These are phyloP conservation scores for Nannospalax galili DNA, from an alignment of 2,113 vertebrate genomes.

Conservation along the genomic window DNA sequence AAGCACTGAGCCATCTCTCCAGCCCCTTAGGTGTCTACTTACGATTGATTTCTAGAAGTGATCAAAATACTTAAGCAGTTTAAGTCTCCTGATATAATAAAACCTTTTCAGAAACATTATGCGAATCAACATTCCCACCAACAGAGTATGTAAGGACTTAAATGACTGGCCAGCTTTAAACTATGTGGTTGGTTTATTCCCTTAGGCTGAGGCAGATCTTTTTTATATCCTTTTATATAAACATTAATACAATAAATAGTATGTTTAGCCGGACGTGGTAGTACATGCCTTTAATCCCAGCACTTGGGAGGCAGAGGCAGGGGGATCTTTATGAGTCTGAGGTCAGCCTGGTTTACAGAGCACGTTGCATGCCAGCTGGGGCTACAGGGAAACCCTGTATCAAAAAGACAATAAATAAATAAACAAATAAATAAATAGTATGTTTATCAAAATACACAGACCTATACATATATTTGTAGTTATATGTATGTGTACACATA, in stretches of 20 bases:
- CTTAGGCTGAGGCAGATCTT: not conserved
- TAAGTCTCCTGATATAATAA: slow-evolving; percentile 4
- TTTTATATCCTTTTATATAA: not conserved
- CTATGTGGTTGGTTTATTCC: not conserved
- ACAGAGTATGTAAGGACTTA: not conserved
- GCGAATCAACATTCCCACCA: not conserved
- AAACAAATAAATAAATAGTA: too few relatives aligned
- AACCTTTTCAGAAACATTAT: slow-evolving; percentile 13
- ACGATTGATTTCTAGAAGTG: not conserved
- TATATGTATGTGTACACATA: not conserved
- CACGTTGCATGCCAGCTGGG: too few relatives aligned
- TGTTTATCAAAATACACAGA: not conserved
- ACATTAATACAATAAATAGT: not conserved
- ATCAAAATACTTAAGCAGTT: slow-evolving; percentile 1
- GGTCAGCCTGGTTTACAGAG: too few relatives aligned
- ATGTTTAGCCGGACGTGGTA: too few relatives aligned
- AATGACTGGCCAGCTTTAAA: not conserved
- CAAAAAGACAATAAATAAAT: too few relatives aligned
- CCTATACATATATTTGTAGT: not conserved
- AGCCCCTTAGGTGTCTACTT: not conserved
- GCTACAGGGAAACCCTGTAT: too few relatives aligned
- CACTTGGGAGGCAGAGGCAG: too few relatives aligned
- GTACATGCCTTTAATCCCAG: too few relatives aligned
- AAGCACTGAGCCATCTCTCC: too few relatives aligned
- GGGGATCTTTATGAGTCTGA: too few relatives aligned